Evolutionary conservation across 2,113 vertebrate genomes (phyloP).

Genomic region (Tenebrosternarchus preto): DNA sequence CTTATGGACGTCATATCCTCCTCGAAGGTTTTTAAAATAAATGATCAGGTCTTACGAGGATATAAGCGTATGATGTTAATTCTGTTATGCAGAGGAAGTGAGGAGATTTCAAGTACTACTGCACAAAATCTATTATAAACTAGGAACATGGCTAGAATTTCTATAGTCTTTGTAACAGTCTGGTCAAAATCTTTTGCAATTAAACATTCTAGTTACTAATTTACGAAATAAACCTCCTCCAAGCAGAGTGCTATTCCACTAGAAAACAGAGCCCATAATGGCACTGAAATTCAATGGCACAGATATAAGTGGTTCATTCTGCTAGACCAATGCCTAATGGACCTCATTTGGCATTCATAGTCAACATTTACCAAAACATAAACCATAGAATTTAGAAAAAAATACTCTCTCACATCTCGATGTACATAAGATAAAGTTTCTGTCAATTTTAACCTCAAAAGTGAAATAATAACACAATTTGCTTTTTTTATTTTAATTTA

Average conservation of each 20-base stretch:
- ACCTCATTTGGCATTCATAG: slow-evolving; percentile 19
- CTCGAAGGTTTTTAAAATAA: no score
- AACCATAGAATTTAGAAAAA: not conserved
- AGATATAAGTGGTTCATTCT: slow-evolving; percentile 11
- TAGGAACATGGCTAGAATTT: no score
- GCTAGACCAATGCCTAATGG: slow-evolving; percentile 21
- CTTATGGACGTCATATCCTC: slow-evolving; percentile 11
- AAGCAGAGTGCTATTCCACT: slow-evolving; percentile 1
- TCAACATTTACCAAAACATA: slow-evolving; percentile 15
- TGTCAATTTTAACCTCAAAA: no score
- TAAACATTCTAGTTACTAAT: not conserved
- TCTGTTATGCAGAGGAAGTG: not conserved
- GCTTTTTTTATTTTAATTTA: no score
- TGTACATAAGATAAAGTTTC: no score
- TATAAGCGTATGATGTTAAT: no score
- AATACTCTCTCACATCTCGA: no score
- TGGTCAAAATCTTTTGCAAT: not conserved
- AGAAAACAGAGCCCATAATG: not conserved
- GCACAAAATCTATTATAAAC: not conserved
- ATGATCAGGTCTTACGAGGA: no score
- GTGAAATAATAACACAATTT: no score
- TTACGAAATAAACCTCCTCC: not conserved
- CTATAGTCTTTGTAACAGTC: no score
- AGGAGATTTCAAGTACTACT: not conserved
- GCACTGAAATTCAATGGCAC: slow-evolving; percentile 16